Percentiles rank a stretch among this genome's conserved stretches.
These are phyloP conservation scores for Diploscapter pachys DNA, from an alignment of 1,140 invertebrate genomes.

Conservation along the genomic window DNA sequence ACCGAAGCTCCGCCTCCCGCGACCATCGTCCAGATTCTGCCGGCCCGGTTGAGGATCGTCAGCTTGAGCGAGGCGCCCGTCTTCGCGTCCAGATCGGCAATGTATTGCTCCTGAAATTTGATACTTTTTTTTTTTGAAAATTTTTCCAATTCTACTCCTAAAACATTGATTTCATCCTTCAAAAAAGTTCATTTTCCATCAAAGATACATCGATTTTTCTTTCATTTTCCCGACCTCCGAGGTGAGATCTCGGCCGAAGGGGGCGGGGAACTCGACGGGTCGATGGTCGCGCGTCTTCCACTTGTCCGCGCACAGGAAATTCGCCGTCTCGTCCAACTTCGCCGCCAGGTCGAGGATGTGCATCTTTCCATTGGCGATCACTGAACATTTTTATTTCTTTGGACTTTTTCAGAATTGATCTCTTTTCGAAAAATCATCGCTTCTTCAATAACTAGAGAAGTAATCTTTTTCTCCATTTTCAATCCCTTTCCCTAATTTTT, in stretches of 20 bases:
- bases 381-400: conserved; percentile 60
- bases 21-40: conserved; percentile 99
- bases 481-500: too few relatives aligned
- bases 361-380: conserved; percentile 77
- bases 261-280: conserved; percentile 85
- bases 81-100: conserved; percentile 95
- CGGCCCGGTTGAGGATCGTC: conserved; percentile 85
- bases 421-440: too few relatives aligned
- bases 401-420: background rate
- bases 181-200: too few relatives aligned
- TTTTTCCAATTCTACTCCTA: too few relatives aligned
- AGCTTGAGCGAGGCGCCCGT: conserved; percentile 95
- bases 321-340: conserved; percentile 96
- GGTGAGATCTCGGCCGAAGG: conserved; percentile 92
- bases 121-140: too few relatives aligned
- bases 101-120: conserved; percentile 78
- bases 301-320: conserved; percentile 87
- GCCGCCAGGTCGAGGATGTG: conserved; percentile 94
- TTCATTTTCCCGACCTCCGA: conserved; percentile 67
- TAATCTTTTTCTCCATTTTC: conserved; percentile 24
- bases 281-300: conserved; percentile 75
- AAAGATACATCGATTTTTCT: too few relatives aligned
- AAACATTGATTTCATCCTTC: too few relatives aligned
- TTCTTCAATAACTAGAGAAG: too few relatives aligned
- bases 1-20: conserved; percentile 98